Evolutionary conservation across 2,797 vertebrate genomes (phyloP), one percentile per base, ranked within the genome.

Genomic region (Orientallactaga sibirica): DNA sequence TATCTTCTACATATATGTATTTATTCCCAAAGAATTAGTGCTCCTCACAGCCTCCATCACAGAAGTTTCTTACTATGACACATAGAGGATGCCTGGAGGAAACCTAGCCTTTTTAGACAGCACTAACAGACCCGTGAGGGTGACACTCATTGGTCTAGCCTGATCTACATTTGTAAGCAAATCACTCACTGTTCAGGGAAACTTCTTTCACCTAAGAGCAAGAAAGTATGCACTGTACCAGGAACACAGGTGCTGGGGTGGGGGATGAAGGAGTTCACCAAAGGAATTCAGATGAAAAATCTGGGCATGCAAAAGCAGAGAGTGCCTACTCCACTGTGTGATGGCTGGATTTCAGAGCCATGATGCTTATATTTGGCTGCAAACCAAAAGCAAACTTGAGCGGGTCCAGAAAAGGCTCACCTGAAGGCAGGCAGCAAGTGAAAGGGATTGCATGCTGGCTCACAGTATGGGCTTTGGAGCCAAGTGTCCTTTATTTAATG

Each of bases 321-420:
- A 2, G 12, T 15, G 4, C 29, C 77, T 18, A 15, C 29, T 52
- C 4, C 0, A 2, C 68, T 43, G 1, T 58, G 43, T 55, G 20
- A 7, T 41, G 24, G 79, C n/a, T 95, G n/a, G 37, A 67, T 67
- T 85, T 92, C 11, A 29, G 18, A 81, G 62, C 88, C 68, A n/a
- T 10, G 1, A n/a, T 43, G 20, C 25, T 71, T 27, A 33, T 43
- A 16, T 74, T 90, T 86, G 86, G 58, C 62, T 86, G 78, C 12
- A 88, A 92, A 83, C 52, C 89, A 29, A 43, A 61, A 86, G 43
- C 2, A 22, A 15, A 68, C 58, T 61, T 91, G 88, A 90, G 93
- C 85, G 62, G 68, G 10, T 25, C 15, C n/a, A 33, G 27, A 62
- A 80, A 24, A 43, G 55, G n/a, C 20, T 95, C n/a, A 1, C 7